Evolutionary conservation across 1,140 invertebrate genomes (phyloP), one percentile per base, ranked within the genome.

Genomic region (Drosophila pseudoananassae): DNA sequence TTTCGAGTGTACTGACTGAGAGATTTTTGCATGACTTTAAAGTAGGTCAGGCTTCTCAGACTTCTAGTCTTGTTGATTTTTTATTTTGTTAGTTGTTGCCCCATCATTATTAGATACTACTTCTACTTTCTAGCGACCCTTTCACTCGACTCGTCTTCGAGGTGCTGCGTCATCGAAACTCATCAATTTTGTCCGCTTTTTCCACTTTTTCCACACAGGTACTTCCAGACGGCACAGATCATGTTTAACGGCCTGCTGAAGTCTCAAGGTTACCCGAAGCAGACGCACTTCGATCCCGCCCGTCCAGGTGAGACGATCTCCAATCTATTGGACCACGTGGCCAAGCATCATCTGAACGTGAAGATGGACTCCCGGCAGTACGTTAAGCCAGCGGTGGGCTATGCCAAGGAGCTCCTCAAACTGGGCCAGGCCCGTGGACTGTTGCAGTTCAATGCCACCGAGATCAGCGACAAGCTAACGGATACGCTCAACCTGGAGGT

Each of bases 161-260:
- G 50, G 55, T 82, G 84, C 77, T 78, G 83, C 64, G 78, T 85
- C 82, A 85, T 87, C 47, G 17, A 59, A 66, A 53, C 61, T 75
- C 68, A 74, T 77, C 55, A 64, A 57, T 80, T 46, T 46, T 73
- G 55, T 58, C 59, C 29, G 47, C 52, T 33, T 68, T 64, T 70
- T 29, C 50, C 25, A 45, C 70, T 46, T 61, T 72, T 57, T 51
- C 65, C 92, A 92, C 58, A 43, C 92, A 95, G 96, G 69, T 96
- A 96, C 78, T 81, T 96, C 45, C 91, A 93, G 49, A 95, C 95
- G 0, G 93, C 92, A 0, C 95, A 96, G 78, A 94, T 95, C 73
- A 93, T 96, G 53, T 93, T 95, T 14, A 97, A 97, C 88, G 94
- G 94, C 56, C 96, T 96, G 82, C 89, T 97, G 1, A 95, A 96